Percentiles rank a stretch among this genome's conserved stretches.
These are phyloP conservation scores for Oscheius sp. DNA, from an alignment of 2,888 invertebrate species.

Conservation along the genomic window DNA sequence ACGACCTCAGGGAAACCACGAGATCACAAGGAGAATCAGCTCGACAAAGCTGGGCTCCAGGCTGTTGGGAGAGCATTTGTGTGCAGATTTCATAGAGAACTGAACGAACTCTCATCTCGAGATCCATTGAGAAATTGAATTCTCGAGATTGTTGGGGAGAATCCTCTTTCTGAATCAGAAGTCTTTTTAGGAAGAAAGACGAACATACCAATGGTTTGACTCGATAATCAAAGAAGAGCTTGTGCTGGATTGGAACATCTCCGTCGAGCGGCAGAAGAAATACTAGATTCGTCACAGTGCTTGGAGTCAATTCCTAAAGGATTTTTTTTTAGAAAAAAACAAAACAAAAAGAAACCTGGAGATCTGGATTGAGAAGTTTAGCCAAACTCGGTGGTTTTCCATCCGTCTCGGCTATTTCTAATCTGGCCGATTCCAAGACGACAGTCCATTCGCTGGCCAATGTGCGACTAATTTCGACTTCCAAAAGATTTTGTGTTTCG, in stretches of 20 bases:
- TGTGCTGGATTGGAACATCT: slow-evolving; percentile 24
- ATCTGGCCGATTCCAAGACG: slow-evolving; percentile 35
- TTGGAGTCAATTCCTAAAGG: slow-evolving; percentile 25
- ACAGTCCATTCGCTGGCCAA: slow-evolving; percentile 45
- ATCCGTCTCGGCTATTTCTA: slow-evolving; percentile 12
- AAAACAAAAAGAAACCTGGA: slow-evolving; percentile 21
- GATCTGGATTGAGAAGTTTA: slow-evolving; percentile 20
- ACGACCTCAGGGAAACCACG: slow-evolving; percentile 60
- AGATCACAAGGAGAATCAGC: slow-evolving; percentile 62
- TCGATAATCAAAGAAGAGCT: slow-evolving; percentile 17
- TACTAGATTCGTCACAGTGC: slow-evolving; percentile 28
- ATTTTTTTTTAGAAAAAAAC: no score
- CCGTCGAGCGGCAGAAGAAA: slow-evolving; percentile 26
- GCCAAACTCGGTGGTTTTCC: slow-evolving; percentile 10
- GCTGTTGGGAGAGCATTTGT: slow-evolving; percentile 66
- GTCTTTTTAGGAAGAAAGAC: neutral
- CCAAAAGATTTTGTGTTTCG: slow-evolving; percentile 52
- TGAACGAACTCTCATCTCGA: slow-evolving; percentile 51
- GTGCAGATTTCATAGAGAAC: slow-evolving; percentile 67
- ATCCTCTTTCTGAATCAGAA: slow-evolving; percentile 1
- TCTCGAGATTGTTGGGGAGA: neutral
- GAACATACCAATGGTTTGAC: slow-evolving; percentile 16
- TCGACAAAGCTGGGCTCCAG: slow-evolving; percentile 65
- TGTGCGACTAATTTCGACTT: slow-evolving; percentile 58
- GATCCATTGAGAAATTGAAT: slow-evolving; percentile 51